Percentiles rank a stretch among this genome's conserved stretches.
Conservation (phyloP, 1,140 invertebrate genomes). For the Drosophila mojavensis region DNA sequence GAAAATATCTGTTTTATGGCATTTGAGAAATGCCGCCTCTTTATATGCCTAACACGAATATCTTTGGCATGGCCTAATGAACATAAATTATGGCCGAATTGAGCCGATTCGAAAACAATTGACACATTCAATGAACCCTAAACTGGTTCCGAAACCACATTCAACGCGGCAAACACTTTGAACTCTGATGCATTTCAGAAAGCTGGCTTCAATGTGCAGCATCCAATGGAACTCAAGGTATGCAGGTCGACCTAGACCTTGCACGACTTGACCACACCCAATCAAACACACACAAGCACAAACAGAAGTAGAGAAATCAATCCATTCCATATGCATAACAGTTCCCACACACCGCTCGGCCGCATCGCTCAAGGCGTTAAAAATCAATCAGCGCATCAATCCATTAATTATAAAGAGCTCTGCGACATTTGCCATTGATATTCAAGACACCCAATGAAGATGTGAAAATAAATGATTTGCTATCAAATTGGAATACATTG, state of each 20-base stretch:
- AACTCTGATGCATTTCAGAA: neutral
- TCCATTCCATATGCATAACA: slow-evolving; percentile 38
- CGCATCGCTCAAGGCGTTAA: slow-evolving; percentile 53
- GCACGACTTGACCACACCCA: slow-evolving; percentile 60
- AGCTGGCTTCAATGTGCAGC: slow-evolving; percentile 49
- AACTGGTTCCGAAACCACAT: slow-evolving; percentile 16
- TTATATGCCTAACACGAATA: slow-evolving; percentile 12
- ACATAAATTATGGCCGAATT: slow-evolving; percentile 23
- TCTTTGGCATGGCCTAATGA: slow-evolving; percentile 38
- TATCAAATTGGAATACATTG: neutral
- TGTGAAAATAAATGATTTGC: too few relatives aligned
- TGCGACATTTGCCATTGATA: slow-evolving; percentile 36
- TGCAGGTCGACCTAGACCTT: slow-evolving; percentile 61
- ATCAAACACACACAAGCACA: neutral
- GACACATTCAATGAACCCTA: neutral
- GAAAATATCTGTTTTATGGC: neutral
- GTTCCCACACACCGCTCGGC: slow-evolving; percentile 18
- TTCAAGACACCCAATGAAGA: neutral
- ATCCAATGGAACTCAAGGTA: slow-evolving; percentile 12
- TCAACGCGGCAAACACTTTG: slow-evolving; percentile 5
- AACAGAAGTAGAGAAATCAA: neutral
- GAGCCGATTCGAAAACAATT: slow-evolving; percentile 14
- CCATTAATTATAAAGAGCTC: slow-evolving; percentile 46
- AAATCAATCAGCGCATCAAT: slow-evolving; percentile 71
- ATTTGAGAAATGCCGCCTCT: slow-evolving; percentile 15